These are phyloP conservation scores for Sebastes minor DNA, from an alignment of 2,797 vertebrate species.

Conservation along the genomic window DNA sequence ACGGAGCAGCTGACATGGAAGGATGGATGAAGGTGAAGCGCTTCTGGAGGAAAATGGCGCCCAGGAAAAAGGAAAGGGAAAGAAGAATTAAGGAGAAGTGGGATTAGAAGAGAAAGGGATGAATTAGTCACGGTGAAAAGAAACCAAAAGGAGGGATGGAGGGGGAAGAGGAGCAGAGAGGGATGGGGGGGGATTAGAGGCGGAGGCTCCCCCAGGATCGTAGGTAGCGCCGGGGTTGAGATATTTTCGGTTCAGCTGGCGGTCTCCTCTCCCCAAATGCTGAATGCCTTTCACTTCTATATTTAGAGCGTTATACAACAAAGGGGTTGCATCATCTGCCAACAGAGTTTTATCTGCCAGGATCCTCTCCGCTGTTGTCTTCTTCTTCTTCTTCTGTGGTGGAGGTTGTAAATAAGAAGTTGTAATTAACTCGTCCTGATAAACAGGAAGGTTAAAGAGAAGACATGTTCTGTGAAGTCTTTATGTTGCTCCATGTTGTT, in stretches of 20 bases:
- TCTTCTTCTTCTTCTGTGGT: not conserved
- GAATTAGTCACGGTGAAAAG: slow-evolving; percentile 27
- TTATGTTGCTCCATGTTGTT: too few species aligned
- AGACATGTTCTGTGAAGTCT: too few species aligned
- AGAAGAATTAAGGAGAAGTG: not conserved
- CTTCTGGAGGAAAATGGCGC: not conserved
- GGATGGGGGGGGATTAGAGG: slow-evolving; percentile 1
- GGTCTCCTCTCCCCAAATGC: slow-evolving; percentile 52
- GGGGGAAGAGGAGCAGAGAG: not conserved
- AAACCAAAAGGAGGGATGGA: slow-evolving; percentile 19
- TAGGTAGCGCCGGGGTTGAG: slow-evolving; percentile 32
- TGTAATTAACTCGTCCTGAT: too few species aligned
- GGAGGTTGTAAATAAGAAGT: too few species aligned
- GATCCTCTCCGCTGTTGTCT: not conserved
- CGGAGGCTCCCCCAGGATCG: slow-evolving; percentile 39
- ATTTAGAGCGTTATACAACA: slow-evolving; percentile 72
- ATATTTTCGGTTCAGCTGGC: slow-evolving; percentile 43
- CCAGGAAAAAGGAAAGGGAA: not conserved
- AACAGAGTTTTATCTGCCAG: slow-evolving; percentile 25
- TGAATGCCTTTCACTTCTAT: slow-evolving; percentile 48
- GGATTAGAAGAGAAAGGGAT: slow-evolving; percentile 27
- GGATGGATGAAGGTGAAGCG: not conserved
- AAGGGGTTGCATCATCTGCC: slow-evolving; percentile 60
- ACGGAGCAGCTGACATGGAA: not conserved
- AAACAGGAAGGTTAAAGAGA: too few species aligned